These are phyloP conservation scores for Plestiodon gilberti DNA, from an alignment of 2,113 vertebrate genomes.

Conservation along the genomic window DNA sequence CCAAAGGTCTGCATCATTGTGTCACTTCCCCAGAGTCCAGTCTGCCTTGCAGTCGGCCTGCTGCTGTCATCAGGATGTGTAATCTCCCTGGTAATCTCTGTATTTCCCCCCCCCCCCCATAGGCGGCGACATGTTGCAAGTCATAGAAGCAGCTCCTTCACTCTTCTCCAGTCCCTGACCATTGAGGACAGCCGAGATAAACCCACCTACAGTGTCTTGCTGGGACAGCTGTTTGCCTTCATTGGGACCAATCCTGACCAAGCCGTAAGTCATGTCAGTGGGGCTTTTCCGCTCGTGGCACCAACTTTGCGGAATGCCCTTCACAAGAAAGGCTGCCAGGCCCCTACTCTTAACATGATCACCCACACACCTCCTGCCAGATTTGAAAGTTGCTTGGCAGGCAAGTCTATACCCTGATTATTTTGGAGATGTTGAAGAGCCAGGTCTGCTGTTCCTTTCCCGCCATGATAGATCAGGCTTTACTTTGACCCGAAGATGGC, in stretches of 20 bases:
- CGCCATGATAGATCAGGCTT: not conserved
- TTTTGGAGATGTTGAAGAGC: too few relatives aligned
- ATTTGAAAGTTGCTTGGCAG: too few relatives aligned
- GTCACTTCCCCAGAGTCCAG: too few relatives aligned
- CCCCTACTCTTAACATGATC: too few relatives aligned
- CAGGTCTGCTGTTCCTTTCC: not conserved
- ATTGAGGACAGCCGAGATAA: constrained; percentile 93
- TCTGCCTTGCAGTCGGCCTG: not conserved
- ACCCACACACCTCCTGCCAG: too few relatives aligned
- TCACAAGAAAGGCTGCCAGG: too few relatives aligned
- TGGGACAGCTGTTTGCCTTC: constrained; percentile 97
- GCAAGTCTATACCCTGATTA: too few relatives aligned
- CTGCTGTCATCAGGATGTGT: accelerated
- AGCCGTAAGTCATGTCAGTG: constrained; percentile 76
- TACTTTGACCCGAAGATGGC: not conserved
- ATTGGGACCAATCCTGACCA: constrained; percentile 97
- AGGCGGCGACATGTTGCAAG: constrained; percentile 91
- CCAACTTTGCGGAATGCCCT: too few relatives aligned
- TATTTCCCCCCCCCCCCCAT: accelerated
- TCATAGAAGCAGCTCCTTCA: constrained; percentile 96
- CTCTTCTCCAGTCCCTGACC: constrained; percentile 91
- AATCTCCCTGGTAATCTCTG: not conserved
- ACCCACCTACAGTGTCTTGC: constrained; percentile 93
- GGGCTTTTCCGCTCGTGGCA: too few relatives aligned
- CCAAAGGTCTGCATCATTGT: constrained; percentile 79